phyloP scores from a whole-genome alignment of 2,888 invertebrate species.

The Leucoptera coffeella region DNA sequence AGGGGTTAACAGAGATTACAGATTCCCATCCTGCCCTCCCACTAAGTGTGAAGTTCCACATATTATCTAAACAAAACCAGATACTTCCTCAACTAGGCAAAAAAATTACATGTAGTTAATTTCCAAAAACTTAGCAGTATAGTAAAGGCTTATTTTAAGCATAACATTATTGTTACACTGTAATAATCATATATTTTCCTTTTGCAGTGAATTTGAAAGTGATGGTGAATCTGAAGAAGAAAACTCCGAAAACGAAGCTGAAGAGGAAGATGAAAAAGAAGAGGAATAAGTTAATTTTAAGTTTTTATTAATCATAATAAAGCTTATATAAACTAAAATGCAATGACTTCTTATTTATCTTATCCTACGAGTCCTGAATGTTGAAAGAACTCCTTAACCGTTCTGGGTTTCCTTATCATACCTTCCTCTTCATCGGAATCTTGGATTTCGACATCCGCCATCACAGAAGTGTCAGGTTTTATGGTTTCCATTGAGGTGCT shows the following conservation, averaged over 20 bases:
- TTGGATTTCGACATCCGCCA: background rate
- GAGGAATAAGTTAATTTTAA: constrained; percentile 7
- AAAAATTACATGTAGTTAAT: no score
- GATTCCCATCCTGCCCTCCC: no score
- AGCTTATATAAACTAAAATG: constrained; percentile 3
- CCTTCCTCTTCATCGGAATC: background rate
- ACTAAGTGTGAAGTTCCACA: no score
- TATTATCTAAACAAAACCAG: no score
- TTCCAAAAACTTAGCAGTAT: no score
- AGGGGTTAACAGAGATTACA: no score
- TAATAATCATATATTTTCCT: constrained; percentile 2
- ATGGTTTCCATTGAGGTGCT: constrained; percentile 13
- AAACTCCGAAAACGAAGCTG: constrained; percentile 7
- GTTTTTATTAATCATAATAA: constrained; percentile 4
- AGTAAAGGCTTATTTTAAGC: no score
- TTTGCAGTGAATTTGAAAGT: constrained; percentile 11
- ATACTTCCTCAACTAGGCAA: no score
- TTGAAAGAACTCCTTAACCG: background rate
- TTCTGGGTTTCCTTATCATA: background rate
- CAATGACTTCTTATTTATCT: no score
- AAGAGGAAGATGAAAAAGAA: constrained; percentile 7
- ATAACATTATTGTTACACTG: no score
- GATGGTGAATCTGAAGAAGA: constrained; percentile 8
- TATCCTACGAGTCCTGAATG: no score
- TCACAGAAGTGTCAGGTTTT: constrained; percentile 4